phyloP scores from a whole-genome alignment of 2,113 vertebrate species.

The Trachemys scripta region DNA sequence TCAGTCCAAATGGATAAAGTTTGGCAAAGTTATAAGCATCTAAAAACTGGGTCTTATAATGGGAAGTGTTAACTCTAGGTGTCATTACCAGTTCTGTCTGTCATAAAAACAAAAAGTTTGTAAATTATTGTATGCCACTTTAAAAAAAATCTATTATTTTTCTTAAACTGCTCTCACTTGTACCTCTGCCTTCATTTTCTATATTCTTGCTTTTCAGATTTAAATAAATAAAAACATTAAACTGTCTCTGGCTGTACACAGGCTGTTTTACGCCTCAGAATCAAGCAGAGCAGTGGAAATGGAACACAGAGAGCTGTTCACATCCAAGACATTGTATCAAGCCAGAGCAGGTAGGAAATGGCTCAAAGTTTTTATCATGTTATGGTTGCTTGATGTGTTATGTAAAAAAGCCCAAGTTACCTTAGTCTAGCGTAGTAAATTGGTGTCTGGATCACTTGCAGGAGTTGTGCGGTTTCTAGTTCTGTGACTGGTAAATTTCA shows the following conservation, averaged over 20 bases:
- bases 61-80: not conserved
- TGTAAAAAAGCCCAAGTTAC: slow-evolving; percentile 19
- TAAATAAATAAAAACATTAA: not conserved
- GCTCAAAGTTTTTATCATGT: not conserved
- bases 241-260: not conserved
- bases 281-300: slow-evolving; percentile 4
- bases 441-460: not conserved
- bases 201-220: too few relatives aligned
- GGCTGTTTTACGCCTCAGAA: not conserved
- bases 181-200: too few relatives aligned
- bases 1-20: not conserved
- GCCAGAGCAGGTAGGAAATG: not conserved
- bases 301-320: not conserved
- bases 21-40: not conserved
- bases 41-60: not conserved
- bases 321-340: slow-evolving; percentile 16
- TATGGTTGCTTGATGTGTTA: slow-evolving; percentile 7
- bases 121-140: not conserved
- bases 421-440: not conserved
- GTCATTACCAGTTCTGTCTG: not conserved
- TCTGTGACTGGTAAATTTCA: not conserved
- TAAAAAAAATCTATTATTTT: not conserved
- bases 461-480: not conserved
- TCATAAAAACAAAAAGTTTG: not conserved
- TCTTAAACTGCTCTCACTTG: not conserved